These are phyloP conservation scores for Pegoplata infirma DNA, from an alignment of 2,888 invertebrate genomes.

Conservation along the genomic window DNA sequence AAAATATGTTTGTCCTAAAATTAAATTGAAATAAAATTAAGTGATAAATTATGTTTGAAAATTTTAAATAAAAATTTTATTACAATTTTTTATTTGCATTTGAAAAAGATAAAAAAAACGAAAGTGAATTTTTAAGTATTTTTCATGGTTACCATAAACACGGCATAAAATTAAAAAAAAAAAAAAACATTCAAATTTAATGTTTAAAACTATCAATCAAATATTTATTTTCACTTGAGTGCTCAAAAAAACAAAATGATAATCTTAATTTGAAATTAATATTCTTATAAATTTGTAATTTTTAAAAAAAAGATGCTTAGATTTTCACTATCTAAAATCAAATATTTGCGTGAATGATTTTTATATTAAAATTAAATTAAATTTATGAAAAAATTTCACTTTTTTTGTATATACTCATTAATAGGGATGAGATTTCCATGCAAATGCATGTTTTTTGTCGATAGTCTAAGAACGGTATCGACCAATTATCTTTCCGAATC, in stretches of 20 bases:
- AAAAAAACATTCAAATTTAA: conserved; percentile 18
- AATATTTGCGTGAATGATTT: not conserved
- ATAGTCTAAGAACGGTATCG: no score
- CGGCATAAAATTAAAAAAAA: no score
- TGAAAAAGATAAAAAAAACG: conserved; percentile 17
- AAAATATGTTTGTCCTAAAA: not conserved
- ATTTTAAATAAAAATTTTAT: no score
- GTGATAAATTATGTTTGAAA: conserved; percentile 18
- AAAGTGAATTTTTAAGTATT: conserved; percentile 38
- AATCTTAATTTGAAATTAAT: conserved; percentile 17
- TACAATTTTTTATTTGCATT: conserved; percentile 14
- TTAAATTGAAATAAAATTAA: conserved; percentile 17
- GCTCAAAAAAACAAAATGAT: conserved; percentile 4
- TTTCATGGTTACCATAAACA: not conserved
- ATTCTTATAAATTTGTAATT: not conserved
- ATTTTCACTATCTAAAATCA: not conserved
- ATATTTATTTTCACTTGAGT: conserved; percentile 16
- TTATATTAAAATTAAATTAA: not conserved
- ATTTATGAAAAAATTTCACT: not conserved
- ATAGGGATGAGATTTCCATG: no score
- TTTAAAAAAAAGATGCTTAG: not conserved
- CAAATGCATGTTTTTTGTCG: no score
- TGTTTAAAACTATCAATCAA: conserved; percentile 47
- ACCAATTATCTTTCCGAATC: no score
- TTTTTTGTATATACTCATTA: no score